Base-by-base conservation (phyloP, 2,888 invertebrate species). In the Synanthedon andrenaeformis region DNA sequence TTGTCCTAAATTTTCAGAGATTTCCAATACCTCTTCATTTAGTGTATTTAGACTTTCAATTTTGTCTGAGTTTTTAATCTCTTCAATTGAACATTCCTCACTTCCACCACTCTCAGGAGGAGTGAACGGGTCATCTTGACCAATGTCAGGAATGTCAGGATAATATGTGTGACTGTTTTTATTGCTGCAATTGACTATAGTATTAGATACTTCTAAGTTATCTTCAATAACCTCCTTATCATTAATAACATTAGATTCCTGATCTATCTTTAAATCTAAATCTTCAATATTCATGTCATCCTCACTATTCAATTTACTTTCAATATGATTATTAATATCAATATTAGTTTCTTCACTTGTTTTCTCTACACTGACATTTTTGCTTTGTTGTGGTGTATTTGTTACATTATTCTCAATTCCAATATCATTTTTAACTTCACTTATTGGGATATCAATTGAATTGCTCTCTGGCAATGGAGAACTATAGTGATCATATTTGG, bases 281-380 rank as follows among this genome's bases (percentile, higher is more conserved):
- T 83, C 79, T 66, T 84, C 81, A 61, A 80, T 68, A 58, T 72
- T 75, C 42, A 62, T 60, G 45, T 79, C 76, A 59, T 79, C 63
- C 8, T 59, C 61, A 51, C 35, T 57, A 6, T 53, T 53, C 14
- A 48, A 14, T 52, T 56, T 56, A 56, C 41, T 51, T 54, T 59
- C 57, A 56, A 57, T 57, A 52, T 56, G 42, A 53, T 49, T 45
- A 50, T 55, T 41, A 52, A 52, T 57, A 41, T 54, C 55, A 48
- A 52, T 49, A 53, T 51, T 52, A 12, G 56, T 55, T 60, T 56
- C 56, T 51, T 56, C 54, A 19, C 58, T 58, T 35, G 35, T 35
- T 52, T 59, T 54, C 48, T 60, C 56, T 56, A 62, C 45, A 54
- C 57, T 59, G 49, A 64, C 57, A 54, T 63, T 63, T 13, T 51